Conservation (phyloP, 1,140 invertebrate species). For the Argopecten irradians region DNA sequence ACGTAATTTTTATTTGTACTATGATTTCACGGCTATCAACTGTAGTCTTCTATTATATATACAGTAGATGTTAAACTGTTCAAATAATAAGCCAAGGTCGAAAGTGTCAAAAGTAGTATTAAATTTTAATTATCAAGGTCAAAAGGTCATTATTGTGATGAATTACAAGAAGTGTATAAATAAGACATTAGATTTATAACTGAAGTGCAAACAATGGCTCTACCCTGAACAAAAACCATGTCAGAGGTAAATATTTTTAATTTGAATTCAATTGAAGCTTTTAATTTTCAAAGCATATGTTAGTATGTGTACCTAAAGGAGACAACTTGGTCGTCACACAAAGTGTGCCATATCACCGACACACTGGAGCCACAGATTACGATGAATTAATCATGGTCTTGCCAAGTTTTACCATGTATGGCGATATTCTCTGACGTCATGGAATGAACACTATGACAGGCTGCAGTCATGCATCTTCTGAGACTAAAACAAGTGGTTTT, state of each 20-base stretch:
- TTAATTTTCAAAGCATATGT: no score
- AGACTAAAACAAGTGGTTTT: neutral
- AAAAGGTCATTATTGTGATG: neutral
- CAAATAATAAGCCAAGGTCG: neutral
- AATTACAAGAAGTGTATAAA: no score
- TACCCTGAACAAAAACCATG: no score
- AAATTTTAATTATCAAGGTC: neutral
- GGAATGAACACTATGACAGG: neutral
- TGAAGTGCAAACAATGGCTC: no score
- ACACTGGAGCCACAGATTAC: neutral
- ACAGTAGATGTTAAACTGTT: no score
- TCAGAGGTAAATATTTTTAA: no score
- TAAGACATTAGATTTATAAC: no score
- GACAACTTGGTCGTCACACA: neutral
- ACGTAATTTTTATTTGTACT: no score
- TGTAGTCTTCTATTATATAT: no score
- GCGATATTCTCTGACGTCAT: slow-evolving; percentile 4
- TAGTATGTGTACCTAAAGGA: no score
- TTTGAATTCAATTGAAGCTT: no score
- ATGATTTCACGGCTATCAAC: no score
- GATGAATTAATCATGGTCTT: neutral
- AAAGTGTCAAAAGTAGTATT: neutral
- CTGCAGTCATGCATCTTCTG: neutral
- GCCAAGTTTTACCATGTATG: neutral
- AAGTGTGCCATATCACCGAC: neutral